Conservation (phyloP, 1,140 invertebrate species). For the Eurosta solidaginis region DNA sequence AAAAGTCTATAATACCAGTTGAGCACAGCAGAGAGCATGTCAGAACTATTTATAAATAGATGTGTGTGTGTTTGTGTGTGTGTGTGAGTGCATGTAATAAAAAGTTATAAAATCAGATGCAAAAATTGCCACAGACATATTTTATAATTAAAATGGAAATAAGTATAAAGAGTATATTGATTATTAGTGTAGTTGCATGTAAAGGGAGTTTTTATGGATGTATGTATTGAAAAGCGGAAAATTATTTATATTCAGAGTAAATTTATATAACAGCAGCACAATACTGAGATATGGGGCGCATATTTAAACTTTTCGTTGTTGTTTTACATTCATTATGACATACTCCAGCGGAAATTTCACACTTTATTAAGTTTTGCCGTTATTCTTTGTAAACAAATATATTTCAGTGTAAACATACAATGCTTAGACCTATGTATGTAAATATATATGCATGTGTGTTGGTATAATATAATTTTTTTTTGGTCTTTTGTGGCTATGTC, state of each 20-base stretch:
- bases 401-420: too few relatives aligned
- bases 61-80: too few relatives aligned
- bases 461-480: not conserved
- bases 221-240: too few relatives aligned
- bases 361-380: not conserved
- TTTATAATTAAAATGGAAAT: conserved; percentile 25
- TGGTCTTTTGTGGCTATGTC: not conserved
- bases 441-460: too few relatives aligned
- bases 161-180: too few relatives aligned
- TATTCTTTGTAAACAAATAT: not conserved
- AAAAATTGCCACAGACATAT: conserved; percentile 9
- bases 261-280: not conserved
- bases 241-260: not conserved
- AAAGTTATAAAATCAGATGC: not conserved
- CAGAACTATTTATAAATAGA: not conserved
- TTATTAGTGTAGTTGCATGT: not conserved
- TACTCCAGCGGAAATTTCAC: conserved; percentile 4
- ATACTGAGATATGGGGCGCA: not conserved
- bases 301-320: not conserved
- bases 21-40: not conserved
- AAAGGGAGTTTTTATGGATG: not conserved
- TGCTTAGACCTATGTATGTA: too few relatives aligned
- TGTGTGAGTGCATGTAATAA: too few relatives aligned
- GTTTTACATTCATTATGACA: not conserved
- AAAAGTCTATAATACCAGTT: not conserved